Base-by-base conservation (phyloP, 2,888 invertebrate species). In the Sclerodermus sp. region DNA sequence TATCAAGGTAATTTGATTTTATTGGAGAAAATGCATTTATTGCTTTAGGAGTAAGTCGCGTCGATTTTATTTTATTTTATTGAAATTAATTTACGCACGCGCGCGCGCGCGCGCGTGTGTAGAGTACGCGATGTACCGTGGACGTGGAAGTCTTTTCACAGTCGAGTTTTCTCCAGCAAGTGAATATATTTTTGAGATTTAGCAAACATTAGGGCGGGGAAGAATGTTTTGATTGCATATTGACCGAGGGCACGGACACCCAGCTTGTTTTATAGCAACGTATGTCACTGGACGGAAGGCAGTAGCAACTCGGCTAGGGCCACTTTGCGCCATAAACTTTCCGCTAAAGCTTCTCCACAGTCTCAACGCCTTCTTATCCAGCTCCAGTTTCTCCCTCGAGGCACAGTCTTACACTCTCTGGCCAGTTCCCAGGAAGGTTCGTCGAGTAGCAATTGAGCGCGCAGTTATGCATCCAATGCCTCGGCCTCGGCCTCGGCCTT, bases 401-500 rank as follows among this genome's bases (percentile, higher is more conserved):
- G 23, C 23, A n/a, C n/a, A 23, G 23, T 23, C 23, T 8, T 23
- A 8, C 23, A 8, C 23, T 3, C 23, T 5, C 23, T 23, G 46
- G 41, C 51, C 50, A 51, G 57, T 63, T 66, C 61, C 57, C 54
- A 51, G 57, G 52, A 55, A 61, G 55, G 51, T 54, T 57, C 45
- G 50, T 60, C 47, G 47, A 34, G 43, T 48, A 50, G 67, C 66
- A 71, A 73, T 73, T 67, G 71, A 62, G 70, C 58, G 70, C 58
- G 65, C 62, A 68, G 70, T 72, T 69, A 69, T 62, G 70, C 62
- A 65, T 61, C 68, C 64, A 60, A 62, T 58, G 53, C 53, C 54
- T n/a, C n/a, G n/a, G n/a, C n/a, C n/a, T n/a, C 48, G 51, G 48
- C 51, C 51, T 55, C 51, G n/a, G n/a, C n/a, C n/a, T n/a, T n/a